Conservation (phyloP, 2,888 invertebrate species). For the Melanchra persicariae region DNA sequence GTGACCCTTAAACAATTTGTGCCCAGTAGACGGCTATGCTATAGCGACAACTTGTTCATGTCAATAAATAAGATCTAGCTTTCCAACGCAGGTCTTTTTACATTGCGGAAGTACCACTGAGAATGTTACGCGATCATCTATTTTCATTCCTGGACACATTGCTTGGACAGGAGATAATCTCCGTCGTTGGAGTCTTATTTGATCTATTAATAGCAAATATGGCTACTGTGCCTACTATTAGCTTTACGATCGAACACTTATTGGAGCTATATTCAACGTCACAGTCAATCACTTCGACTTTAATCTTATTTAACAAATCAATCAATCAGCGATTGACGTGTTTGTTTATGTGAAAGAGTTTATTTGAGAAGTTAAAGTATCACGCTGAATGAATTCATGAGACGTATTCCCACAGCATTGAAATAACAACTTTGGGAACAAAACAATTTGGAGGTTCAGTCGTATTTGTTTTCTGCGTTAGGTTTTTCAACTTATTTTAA, state of each 20-base stretch:
- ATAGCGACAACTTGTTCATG: no score
- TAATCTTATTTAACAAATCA: slow-evolving; percentile 43
- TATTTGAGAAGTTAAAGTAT: slow-evolving; percentile 37
- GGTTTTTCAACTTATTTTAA: slow-evolving; percentile 40
- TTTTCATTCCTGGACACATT: slow-evolving; percentile 36
- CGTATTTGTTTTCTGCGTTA: slow-evolving; percentile 14
- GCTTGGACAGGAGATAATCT: slow-evolving; percentile 9
- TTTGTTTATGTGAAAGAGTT: slow-evolving; percentile 43
- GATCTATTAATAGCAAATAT: slow-evolving; percentile 37
- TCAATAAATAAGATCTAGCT: not conserved
- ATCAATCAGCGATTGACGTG: slow-evolving; percentile 27
- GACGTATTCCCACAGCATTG: slow-evolving; percentile 22
- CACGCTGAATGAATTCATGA: slow-evolving; percentile 15
- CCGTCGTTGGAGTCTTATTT: slow-evolving; percentile 24
- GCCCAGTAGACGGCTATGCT: no score
- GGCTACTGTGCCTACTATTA: slow-evolving; percentile 21
- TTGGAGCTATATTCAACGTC: slow-evolving; percentile 35
- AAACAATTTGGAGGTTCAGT: slow-evolving; percentile 30
- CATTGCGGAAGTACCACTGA: slow-evolving; percentile 42
- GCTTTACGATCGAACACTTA: slow-evolving; percentile 32
- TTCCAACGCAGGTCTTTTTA: not conserved
- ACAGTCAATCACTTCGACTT: slow-evolving; percentile 45
- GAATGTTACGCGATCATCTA: slow-evolving; percentile 22
- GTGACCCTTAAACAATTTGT: no score
- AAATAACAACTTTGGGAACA: slow-evolving; percentile 36